Evolutionary conservation across 2,888 invertebrate genomes (phyloP), one percentile per base, ranked within the genome.

Genomic region (Spodoptera exigua): DNA sequence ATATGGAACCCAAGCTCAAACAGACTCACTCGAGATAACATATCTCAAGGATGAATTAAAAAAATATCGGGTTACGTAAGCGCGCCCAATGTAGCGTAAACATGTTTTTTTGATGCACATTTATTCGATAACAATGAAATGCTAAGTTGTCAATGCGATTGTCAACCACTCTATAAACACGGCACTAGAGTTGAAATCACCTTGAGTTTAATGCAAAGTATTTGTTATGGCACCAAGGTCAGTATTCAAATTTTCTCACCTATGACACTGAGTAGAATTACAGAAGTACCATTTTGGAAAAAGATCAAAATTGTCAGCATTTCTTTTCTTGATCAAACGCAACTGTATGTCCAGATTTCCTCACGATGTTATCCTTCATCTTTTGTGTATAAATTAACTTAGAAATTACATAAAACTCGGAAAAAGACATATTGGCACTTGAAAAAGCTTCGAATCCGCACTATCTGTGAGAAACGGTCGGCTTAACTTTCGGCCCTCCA

Each of bases 31-130:
- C 67, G 63, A 78, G 82, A 85, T 86, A 85, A 74, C 77, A 71
- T 88, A 88, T 88, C 86, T 82, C 83, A 82, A 84, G 87, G 83
- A 82, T 85, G 81, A 82, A 84, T 84, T 77, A 76, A 81, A 83
- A 83, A 83, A 83, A 79, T 66, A 81, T 71, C 72, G 51, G 51
- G 58, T 82, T 83, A 82, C 82, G 79, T 82, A 81, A 82, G 74
- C 73, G 5, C 47, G 14, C 52, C 49, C 59, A 14, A 60, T 49
- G 52, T 68, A 67, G 51, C 62, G 84, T 83, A 85, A 87, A 88
- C 85, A 88, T 81, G 83, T 86, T 84, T 81, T 67, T 71, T 80
- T 70, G 70, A 64, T 77, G 72, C 75, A 77, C 59, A 74, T 54
- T 68, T 60, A 71, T 62, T 72, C 63, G 73, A 75, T 70, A 75